phyloP scores from a whole-genome alignment of 2,113 vertebrate species.

The Zosterops lateralis region DNA sequence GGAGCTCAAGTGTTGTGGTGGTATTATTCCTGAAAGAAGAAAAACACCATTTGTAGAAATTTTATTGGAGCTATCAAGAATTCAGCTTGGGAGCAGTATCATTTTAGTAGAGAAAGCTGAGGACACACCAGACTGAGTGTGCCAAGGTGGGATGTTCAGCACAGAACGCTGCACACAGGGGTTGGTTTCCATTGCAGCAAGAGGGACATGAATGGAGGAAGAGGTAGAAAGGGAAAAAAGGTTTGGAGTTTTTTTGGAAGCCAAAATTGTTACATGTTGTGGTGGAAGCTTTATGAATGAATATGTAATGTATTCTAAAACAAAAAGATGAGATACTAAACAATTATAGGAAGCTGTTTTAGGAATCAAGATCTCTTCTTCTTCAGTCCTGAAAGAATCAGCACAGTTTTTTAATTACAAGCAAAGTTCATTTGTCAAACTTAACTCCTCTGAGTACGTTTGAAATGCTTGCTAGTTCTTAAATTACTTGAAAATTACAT shows the following conservation, averaged over 20 bases:
- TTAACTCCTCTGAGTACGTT: constrained; percentile 10
- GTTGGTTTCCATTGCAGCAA: not conserved
- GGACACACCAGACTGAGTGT: accelerated
- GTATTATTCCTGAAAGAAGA: not conserved
- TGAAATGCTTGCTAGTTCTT: constrained; percentile 24
- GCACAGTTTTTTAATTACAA: constrained; percentile 31
- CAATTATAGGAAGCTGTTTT: not conserved
- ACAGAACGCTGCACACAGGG: accelerated
- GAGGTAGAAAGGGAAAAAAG: not conserved
- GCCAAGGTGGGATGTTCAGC: not conserved
- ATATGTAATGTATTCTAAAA: not conserved
- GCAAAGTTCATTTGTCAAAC: constrained; percentile 49
- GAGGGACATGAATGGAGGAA: not conserved
- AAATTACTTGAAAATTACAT: constrained; percentile 56
- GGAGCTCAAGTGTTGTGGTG: not conserved
- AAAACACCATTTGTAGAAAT: not conserved
- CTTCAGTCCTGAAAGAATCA: constrained; percentile 11
- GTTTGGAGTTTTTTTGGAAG: not conserved
- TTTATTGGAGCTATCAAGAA: not conserved
- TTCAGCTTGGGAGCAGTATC: not conserved
- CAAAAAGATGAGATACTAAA: not conserved
- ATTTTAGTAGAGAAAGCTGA: not conserved
- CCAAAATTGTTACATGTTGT: not conserved
- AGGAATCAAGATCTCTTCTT: not conserved
- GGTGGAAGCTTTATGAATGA: constrained; percentile 6